These are phyloP conservation scores for Paralichthys olivaceus DNA, from an alignment of 2,113 vertebrate genomes.

Conservation along the genomic window DNA sequence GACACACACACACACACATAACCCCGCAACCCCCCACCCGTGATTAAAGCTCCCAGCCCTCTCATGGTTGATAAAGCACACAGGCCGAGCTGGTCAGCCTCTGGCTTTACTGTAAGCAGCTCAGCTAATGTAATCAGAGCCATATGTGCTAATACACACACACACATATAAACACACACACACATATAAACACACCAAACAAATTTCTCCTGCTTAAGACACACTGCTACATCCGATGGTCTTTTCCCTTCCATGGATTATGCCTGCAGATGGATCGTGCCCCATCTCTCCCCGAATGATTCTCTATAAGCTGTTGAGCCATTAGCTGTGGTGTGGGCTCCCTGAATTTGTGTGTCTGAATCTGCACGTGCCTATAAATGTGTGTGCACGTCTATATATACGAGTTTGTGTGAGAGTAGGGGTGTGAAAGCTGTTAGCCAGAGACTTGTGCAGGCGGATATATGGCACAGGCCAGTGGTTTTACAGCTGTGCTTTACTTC, in stretches of 20 bases:
- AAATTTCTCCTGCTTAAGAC: constrained; percentile 67
- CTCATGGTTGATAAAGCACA: constrained; percentile 60
- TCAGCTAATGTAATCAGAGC: constrained; percentile 71
- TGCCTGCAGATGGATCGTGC: constrained; percentile 69
- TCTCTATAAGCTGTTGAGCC: constrained; percentile 66
- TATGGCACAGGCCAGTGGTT: constrained; percentile 74
- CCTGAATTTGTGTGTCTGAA: constrained; percentile 44
- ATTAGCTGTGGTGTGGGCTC: constrained; percentile 48
- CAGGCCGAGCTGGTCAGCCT: constrained; percentile 69
- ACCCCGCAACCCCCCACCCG: background rate
- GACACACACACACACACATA: background rate
- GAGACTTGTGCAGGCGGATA: constrained; percentile 57
- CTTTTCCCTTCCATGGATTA: constrained; percentile 75
- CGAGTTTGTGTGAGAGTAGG: constrained; percentile 41
- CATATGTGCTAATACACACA: constrained; percentile 62
- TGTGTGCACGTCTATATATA: constrained; percentile 39
- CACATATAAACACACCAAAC: constrained; percentile 37
- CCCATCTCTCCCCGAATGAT: constrained; percentile 44
- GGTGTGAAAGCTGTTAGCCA: constrained; percentile 60
- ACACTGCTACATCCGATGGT: constrained; percentile 62
- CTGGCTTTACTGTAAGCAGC: constrained; percentile 73
- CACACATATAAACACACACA: constrained; percentile 35
- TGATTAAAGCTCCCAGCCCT: constrained; percentile 63
- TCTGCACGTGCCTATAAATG: constrained; percentile 31
- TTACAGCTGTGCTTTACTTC: constrained; percentile 79